These are phyloP conservation scores for Hyles euphorbiae DNA, from an alignment of 1,140 invertebrate species.

Conservation along the genomic window DNA sequence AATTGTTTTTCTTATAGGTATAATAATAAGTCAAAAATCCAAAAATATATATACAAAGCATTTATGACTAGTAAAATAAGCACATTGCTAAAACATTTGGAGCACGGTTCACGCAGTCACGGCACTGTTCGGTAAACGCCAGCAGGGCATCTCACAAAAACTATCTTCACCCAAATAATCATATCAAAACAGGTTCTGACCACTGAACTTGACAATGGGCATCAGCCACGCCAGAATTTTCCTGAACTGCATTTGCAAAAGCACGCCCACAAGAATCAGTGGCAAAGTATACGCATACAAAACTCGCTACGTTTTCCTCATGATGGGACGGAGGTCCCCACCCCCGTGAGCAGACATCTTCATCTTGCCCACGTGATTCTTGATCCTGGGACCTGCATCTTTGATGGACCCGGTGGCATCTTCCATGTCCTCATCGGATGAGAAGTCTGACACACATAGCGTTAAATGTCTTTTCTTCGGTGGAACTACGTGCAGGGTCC, in stretches of 20 bases:
- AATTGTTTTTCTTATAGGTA: slow-evolving; percentile 50
- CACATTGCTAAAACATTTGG: slow-evolving; percentile 43
- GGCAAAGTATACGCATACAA: not conserved
- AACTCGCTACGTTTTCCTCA: slow-evolving; percentile 50
- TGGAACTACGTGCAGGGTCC: slow-evolving; percentile 55
- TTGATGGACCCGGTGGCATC: slow-evolving; percentile 38
- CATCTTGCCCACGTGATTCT: slow-evolving; percentile 44
- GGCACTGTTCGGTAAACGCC: slow-evolving; percentile 45
- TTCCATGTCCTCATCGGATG: slow-evolving; percentile 58
- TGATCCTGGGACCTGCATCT: slow-evolving; percentile 50
- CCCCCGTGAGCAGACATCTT: slow-evolving; percentile 62
- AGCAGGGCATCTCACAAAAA: slow-evolving; percentile 42
- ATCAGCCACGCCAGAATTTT: slow-evolving; percentile 1
- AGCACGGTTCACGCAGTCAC: slow-evolving; percentile 21
- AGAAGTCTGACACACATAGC: slow-evolving; percentile 57
- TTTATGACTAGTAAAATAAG: slow-evolving; percentile 69
- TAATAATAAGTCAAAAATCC: slow-evolving; percentile 56
- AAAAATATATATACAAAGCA: slow-evolving; percentile 64
- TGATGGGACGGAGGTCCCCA: slow-evolving; percentile 58
- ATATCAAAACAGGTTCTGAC: slow-evolving; percentile 35
- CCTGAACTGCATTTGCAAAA: not conserved
- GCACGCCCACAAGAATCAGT: not conserved
- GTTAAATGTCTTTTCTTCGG: slow-evolving; percentile 61
- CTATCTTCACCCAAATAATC: slow-evolving; percentile 37
- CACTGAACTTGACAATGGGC: slow-evolving; percentile 23